Conservation (phyloP, 2,888 invertebrate genomes). For the Xiphydria camelus region DNA sequence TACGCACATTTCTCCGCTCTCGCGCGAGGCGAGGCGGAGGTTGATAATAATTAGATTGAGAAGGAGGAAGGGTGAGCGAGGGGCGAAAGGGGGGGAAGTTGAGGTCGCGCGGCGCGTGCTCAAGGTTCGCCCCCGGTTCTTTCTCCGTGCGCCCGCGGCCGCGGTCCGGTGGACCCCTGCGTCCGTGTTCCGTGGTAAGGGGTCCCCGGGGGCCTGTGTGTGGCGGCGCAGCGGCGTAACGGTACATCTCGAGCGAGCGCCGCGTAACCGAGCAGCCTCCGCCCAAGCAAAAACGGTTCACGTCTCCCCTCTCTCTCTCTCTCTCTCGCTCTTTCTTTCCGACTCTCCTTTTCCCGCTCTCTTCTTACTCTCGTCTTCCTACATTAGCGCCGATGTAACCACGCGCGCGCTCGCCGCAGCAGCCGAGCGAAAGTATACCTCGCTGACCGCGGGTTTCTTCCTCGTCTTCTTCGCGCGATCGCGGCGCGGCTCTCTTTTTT, state of each 20-base stretch:
- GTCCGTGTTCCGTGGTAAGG: slow-evolving; percentile 9
- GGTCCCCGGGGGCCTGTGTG: slow-evolving; percentile 8
- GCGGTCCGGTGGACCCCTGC: slow-evolving; percentile 1
- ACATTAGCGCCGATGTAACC: too few relatives aligned
- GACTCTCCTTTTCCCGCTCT: too few relatives aligned
- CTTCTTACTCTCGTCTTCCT: too few relatives aligned
- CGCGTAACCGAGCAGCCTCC: slow-evolving; percentile 22
- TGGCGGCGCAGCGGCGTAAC: slow-evolving; percentile 24
- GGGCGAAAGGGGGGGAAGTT: slow-evolving; percentile 2
- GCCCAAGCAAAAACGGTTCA: slow-evolving; percentile 25
- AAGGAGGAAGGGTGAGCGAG: slow-evolving; percentile 17
- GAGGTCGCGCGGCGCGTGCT: slow-evolving; percentile 19
- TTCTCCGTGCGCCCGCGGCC: too few relatives aligned
- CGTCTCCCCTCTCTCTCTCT: slow-evolving; percentile 3
- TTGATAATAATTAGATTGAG: not conserved
- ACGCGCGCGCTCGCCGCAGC: too few relatives aligned
- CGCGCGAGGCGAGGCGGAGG: too few relatives aligned
- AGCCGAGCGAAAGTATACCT: too few relatives aligned
- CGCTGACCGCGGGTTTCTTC: too few relatives aligned
- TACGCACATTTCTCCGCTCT: too few relatives aligned
- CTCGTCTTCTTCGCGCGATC: too few relatives aligned
- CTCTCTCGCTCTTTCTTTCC: not conserved
- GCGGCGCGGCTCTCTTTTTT: too few relatives aligned
- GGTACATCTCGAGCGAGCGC: slow-evolving; percentile 24
- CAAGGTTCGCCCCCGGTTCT: slow-evolving; percentile 17